Conservation (phyloP, 2,113 vertebrate genomes). For the Chamaetylas fuelleborni region DNA sequence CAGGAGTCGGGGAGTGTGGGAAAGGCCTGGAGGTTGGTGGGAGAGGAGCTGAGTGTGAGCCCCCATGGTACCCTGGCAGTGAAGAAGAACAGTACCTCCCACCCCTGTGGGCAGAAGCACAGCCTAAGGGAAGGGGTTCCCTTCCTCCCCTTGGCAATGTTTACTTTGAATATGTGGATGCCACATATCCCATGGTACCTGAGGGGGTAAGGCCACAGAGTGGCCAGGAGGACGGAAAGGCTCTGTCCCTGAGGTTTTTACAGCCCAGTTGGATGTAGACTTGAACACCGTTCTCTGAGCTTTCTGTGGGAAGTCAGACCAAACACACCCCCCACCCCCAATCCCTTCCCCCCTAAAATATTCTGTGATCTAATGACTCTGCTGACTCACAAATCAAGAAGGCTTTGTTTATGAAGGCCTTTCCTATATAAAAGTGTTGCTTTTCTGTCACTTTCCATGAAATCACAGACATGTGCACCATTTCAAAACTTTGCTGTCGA, state of each 20-base stretch:
- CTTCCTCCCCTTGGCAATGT: fast-evolving
- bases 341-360: background rate
- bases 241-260: background rate
- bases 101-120: fast-evolving
- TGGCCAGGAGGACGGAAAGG: background rate
- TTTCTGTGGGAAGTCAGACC: background rate
- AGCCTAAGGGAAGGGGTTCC: fast-evolving
- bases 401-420: background rate
- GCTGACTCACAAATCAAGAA: background rate
- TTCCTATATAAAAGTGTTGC: background rate
- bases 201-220: background rate
- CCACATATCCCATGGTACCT: fast-evolving
- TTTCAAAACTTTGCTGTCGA: background rate
- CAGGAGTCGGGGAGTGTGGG: fast-evolving
- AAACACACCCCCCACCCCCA: fast-evolving
- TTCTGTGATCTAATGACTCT: background rate
- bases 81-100: background rate
- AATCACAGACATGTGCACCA: background rate
- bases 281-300: fast-evolving
- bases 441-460: background rate
- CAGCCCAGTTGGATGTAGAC: background rate
- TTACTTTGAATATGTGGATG: background rate
- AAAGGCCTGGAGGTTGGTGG: background rate
- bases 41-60: background rate
- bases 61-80: background rate